phyloP scores from a whole-genome alignment of 2,113 vertebrate species.

The Myrmophylax atrothorax region DNA sequence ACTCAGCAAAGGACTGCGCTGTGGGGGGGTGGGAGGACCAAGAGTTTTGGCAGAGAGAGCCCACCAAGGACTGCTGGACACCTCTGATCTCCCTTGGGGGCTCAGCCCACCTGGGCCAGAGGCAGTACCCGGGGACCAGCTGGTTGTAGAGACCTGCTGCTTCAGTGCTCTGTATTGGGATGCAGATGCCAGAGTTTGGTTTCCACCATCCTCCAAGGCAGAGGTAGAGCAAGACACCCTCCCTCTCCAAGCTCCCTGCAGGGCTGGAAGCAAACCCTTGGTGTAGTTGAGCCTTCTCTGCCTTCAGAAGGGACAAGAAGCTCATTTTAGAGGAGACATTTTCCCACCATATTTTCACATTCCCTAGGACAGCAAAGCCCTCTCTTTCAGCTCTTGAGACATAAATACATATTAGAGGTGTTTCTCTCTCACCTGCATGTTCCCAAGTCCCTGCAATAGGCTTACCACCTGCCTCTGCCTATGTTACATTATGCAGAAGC shows the following conservation, averaged over 20 bases:
- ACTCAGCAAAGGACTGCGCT: neutral
- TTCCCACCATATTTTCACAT: neutral
- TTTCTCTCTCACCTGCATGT: neutral
- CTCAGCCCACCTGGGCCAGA: fast-evolving
- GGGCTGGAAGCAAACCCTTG: neutral
- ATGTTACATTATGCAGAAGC: neutral
- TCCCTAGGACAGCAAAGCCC: neutral
- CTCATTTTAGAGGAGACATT: neutral
- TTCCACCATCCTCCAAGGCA: neutral
- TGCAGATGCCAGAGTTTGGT: neutral
- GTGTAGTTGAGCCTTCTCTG: neutral
- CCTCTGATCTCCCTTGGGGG: fast-evolving
- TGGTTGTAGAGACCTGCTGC: neutral
- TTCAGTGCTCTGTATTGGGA: neutral
- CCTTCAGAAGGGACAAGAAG: neutral
- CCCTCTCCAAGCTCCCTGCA: fast-evolving
- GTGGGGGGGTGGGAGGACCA: neutral
- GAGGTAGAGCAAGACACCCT: neutral
- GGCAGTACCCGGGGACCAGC: neutral
- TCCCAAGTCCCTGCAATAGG: neutral
- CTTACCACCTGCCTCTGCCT: neutral
- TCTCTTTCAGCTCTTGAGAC: neutral
- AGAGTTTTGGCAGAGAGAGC: neutral
- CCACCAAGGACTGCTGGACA: fast-evolving
- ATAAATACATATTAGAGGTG: neutral